Evolutionary conservation across 2,797 vertebrate genomes (phyloP).

Genomic region (Hypotaenidia philippensis): DNA sequence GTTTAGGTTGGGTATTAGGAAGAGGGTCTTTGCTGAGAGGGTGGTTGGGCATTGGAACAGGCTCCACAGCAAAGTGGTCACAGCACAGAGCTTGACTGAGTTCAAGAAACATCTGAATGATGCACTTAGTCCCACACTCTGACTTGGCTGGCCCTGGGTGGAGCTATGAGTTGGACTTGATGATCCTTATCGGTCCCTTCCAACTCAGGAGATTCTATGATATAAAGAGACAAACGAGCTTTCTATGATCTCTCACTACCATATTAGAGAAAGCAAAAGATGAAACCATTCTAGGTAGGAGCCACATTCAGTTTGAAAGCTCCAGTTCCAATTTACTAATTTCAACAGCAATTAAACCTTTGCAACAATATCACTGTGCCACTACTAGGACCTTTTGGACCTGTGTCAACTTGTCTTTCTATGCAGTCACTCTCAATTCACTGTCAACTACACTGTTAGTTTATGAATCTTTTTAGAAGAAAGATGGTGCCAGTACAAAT

Average conservation of each 20-base stretch:
- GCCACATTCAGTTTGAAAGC: background rate
- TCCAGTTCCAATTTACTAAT: background rate
- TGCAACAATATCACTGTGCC: background rate
- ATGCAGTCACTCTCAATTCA: background rate
- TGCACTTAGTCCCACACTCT: too few relatives aligned
- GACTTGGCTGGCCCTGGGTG: too few relatives aligned
- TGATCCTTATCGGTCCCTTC: too few relatives aligned
- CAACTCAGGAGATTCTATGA: too few relatives aligned
- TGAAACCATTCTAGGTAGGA: background rate
- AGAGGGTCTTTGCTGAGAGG: too few relatives aligned
- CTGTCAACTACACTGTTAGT: background rate
- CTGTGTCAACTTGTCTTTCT: background rate
- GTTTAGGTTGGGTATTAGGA: too few relatives aligned
- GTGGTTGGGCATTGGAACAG: too few relatives aligned
- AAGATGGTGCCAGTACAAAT: background rate
- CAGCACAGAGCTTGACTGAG: too few relatives aligned
- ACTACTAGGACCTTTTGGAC: background rate
- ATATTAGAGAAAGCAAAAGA: background rate
- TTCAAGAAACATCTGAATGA: too few relatives aligned
- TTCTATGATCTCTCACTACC: background rate
- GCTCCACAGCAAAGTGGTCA: too few relatives aligned
- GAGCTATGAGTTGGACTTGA: too few relatives aligned
- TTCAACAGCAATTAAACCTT: background rate
- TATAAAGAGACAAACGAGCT: background rate
- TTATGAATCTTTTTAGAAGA: background rate